Evolutionary conservation across 2,113 vertebrate genomes (phyloP), one percentile per base, ranked within the genome.

Genomic region (Strigops habroptila): DNA sequence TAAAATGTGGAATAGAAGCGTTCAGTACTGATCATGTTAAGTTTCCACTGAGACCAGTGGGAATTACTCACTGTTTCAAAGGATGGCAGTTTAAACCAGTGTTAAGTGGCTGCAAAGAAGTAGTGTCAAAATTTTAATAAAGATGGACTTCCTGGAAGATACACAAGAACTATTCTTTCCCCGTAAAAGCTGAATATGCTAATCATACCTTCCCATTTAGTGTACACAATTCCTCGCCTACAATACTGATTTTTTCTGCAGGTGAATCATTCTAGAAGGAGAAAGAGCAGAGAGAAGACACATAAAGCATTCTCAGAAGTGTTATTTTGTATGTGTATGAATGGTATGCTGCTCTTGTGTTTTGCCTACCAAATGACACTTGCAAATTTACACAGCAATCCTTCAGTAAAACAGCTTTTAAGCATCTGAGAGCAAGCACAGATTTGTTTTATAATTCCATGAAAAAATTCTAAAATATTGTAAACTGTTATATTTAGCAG

Each of bases 121-220:
- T 44, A 57, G 28, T 46, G 37, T 24, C 33, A 60, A 87, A 82
- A 60, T 17, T 22, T 79, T 87, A 55, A 25, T 64, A 73, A 89
- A 87, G 55, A 22, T 62, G 23, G 28, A 35, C 48, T 88, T 90
- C 18, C 49, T 82, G 37, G n/a, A 88, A 86, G 52, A 46, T 31
- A 73, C 11, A 41, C 19, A 69, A 37, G 28, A 93, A 69, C 23
- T 53, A 5, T 31, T 77, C 18, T 69, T 95, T 75, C 10, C 18
- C 22, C 14, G 49, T 44, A 78, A 80, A 90, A 92, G 31, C 15
- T 31, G 21, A 85, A 92, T 43, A 57, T 82, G 30, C 18, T 31
- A 30, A 22, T 82, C 97, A 68, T 77, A 98, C 98, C 97, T 99
- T 99, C 71, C 98, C 98, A 35, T 95, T 94, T 51, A 99, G 97